Base-by-base conservation (phyloP, 2,797 vertebrate genomes). In the Enteromius radiatus region DNA sequence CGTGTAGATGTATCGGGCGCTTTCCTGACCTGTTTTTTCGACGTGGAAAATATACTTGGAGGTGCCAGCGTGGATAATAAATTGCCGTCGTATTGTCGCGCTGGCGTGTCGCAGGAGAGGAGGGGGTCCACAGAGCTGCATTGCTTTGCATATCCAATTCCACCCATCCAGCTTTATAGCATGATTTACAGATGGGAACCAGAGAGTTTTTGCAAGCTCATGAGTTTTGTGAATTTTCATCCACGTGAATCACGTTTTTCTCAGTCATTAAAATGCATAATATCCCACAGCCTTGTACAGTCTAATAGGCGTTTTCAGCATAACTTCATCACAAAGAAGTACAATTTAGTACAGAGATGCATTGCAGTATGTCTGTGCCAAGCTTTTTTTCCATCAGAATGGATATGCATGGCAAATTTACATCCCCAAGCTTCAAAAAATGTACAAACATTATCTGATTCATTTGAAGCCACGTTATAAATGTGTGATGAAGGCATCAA, bases 101-200 rank as follows among this genome's bases (percentile, higher is more conserved):
- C 33, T 68, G 63, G 80, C 45, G 59, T 49, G 4, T 78, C 49
- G 45, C 73, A 74, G 54, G 45, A 75, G 70, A 75, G 47, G 6
- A 21, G 23, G 36, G 78, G 70, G 74, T 7, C 21, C 77, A 76
- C 64, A 76, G 65, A 83, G 74, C 87, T 82, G 84, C 71, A 83
- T 75, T 83, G 69, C 83, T 90, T 84, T 89, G 83, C 85, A 81
- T 87, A 89, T 87, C 82, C 73, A 83, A 82, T 86, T 88, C 71
- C 79, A 78, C 28, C 76, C 76, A 47, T n/a, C 14, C 45, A 70
- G 52, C 76, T 88, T 86, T 84, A 75, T 74, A 78, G 81, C 83
- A 45, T 61, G 52, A 52, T 75, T 69, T 49, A 81, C 52, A 59
- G 76, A 75, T 80, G 56, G 17, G 21, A 43, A 78, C 69, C 84